Percentiles rank a stretch among this genome's conserved stretches.
These are phyloP conservation scores for Sterrhoptilus dennistouni DNA, from an alignment of 2,113 vertebrate species.

Conservation along the genomic window DNA sequence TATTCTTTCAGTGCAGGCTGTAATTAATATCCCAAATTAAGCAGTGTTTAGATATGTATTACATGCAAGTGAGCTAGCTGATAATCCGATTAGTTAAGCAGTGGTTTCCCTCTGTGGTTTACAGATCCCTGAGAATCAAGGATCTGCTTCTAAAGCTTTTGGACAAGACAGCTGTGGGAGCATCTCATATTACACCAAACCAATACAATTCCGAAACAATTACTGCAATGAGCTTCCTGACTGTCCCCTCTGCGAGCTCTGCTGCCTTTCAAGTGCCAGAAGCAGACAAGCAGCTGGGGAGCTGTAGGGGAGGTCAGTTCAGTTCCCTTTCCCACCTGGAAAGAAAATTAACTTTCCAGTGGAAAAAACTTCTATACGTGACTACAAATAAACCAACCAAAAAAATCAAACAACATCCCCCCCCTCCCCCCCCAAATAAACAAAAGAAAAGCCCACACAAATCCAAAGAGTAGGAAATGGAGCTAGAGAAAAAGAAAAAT, in stretches of 20 bases:
- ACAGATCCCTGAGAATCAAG: constrained; percentile 17
- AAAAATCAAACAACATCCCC: neutral
- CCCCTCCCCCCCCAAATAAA: too few species aligned
- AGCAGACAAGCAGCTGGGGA: neutral
- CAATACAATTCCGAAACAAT: neutral
- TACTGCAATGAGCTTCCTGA: neutral
- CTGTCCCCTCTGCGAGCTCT: neutral
- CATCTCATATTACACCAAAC: neutral
- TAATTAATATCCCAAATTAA: constrained; percentile 47
- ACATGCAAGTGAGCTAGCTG: constrained; percentile 10
- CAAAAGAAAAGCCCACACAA: neutral
- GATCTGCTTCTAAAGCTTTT: neutral
- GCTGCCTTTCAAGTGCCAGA: neutral
- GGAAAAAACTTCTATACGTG: neutral
- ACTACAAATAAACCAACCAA: neutral
- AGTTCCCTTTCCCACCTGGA: neutral
- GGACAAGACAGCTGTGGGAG: neutral
- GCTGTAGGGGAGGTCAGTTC: neutral
- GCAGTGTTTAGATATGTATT: constrained; percentile 7
- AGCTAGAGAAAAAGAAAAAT: neutral
- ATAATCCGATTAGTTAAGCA: constrained; percentile 34
- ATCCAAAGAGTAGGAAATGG: neutral
- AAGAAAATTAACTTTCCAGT: neutral
- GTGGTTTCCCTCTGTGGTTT: constrained; percentile 32
- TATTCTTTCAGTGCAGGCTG: neutral